These are phyloP conservation scores for Trachymyrmex septentrionalis DNA, from an alignment of 1,140 invertebrate genomes.

Conservation along the genomic window DNA sequence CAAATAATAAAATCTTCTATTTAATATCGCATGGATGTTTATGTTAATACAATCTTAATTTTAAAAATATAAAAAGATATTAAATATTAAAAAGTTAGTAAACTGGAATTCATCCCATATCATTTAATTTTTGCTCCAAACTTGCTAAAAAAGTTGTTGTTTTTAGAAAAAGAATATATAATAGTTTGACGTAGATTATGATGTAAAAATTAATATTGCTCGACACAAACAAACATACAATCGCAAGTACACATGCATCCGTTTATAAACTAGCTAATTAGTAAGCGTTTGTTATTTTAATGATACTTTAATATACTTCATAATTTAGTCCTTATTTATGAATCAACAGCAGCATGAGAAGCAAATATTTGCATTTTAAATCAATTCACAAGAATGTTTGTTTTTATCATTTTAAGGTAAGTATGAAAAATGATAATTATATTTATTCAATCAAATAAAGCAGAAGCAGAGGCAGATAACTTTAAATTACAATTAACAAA, in stretches of 20 bases:
- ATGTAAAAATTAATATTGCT: background rate
- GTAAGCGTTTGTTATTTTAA: background rate
- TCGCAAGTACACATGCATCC: background rate
- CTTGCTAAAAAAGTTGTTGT: too few species aligned
- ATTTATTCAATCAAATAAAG: background rate
- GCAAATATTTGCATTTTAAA: conserved; percentile 20
- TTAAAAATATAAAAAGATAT: too few species aligned
- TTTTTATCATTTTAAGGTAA: background rate
- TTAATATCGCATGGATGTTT: too few species aligned
- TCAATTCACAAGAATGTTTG: conserved; percentile 6
- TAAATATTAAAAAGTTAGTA: too few species aligned
- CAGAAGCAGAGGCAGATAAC: background rate
- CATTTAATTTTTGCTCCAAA: too few species aligned
- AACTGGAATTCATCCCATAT: too few species aligned
- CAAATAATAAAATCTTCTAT: background rate
- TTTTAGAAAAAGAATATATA: too few species aligned
- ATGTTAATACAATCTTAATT: too few species aligned
- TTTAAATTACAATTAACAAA: background rate
- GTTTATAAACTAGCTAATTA: background rate
- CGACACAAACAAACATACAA: background rate
- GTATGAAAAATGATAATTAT: conserved; percentile 30
- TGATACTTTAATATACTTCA: too few species aligned
- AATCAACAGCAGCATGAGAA: conserved; percentile 24
- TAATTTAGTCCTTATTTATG: background rate
- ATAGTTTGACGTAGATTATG: too few species aligned